Evolutionary conservation across 2,888 invertebrate species (phyloP).

Genomic region (Spicauda simplicius): DNA sequence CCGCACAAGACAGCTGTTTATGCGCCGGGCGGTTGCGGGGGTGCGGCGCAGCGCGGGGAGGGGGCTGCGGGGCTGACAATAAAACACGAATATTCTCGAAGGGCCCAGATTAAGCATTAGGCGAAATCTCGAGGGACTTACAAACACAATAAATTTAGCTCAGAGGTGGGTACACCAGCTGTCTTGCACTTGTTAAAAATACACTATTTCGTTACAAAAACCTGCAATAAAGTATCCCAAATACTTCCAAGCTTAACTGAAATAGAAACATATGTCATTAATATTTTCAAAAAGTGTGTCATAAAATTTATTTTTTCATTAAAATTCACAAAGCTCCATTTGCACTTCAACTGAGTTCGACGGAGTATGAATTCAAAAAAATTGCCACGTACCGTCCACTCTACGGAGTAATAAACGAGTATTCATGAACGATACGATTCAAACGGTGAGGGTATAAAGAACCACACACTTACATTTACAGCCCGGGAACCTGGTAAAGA

Average conservation of each 20-base stretch:
- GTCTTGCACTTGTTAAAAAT: constrained; percentile 4
- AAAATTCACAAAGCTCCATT: too few species aligned
- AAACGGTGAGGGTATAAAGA: too few species aligned
- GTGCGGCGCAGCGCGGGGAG: constrained; percentile 8
- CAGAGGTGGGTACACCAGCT: constrained; percentile 2
- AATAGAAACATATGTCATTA: too few species aligned
- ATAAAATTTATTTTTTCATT: too few species aligned
- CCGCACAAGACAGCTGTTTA: background rate
- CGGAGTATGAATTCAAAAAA: too few species aligned
- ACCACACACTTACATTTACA: background rate
- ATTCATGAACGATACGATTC: too few species aligned
- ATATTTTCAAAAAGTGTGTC: too few species aligned
- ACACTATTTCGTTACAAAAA: background rate
- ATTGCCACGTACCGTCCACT: too few species aligned
- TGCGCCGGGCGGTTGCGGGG: background rate
- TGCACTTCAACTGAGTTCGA: too few species aligned
- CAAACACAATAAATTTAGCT: constrained; percentile 47
- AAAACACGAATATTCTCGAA: constrained; percentile 41
- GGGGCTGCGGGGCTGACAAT: constrained; percentile 37
- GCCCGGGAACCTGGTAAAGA: background rate
- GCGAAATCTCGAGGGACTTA: constrained; percentile 45
- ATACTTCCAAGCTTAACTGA: too few species aligned
- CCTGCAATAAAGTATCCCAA: too few species aligned
- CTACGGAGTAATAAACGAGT: too few species aligned
- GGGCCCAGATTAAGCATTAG: constrained; percentile 46